phyloP scores from a whole-genome alignment of 2,888 invertebrate species.

The Hirtodrosophila cameraria region DNA sequence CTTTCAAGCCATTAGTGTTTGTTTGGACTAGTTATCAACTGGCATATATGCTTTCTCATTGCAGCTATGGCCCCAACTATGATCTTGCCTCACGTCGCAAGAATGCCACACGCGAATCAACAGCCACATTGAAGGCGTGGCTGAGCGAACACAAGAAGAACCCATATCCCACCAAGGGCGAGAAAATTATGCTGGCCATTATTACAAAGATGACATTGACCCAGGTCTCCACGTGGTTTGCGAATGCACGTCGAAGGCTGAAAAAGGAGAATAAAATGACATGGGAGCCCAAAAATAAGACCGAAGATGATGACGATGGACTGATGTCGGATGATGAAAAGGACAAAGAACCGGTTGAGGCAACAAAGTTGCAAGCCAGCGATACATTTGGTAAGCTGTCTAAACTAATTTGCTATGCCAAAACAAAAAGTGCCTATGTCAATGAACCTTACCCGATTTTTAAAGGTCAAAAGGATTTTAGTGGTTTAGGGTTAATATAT shows the following conservation, averaged over 20 bases:
- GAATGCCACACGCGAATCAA: constrained; percentile 98
- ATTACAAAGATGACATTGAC: constrained; percentile 98
- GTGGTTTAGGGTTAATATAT: not conserved
- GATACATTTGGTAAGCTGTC: constrained; percentile 68
- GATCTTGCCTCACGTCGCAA: constrained; percentile 97
- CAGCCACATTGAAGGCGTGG: constrained; percentile 98
- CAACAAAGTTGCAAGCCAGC: constrained; percentile 86
- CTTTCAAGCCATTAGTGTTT: constrained; percentile 15
- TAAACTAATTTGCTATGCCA: constrained; percentile 30
- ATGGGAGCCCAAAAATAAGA: constrained; percentile 97
- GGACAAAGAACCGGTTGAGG: constrained; percentile 90
- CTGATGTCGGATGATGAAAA: constrained; percentile 94
- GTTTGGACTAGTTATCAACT: too few species aligned
- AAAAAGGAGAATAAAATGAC: constrained; percentile 99
- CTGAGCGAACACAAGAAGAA: constrained; percentile 98
- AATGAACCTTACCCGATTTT: constrained; percentile 28
- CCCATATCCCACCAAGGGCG: constrained; percentile 97
- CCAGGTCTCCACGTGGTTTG: constrained; percentile 98
- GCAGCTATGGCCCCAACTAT: constrained; percentile 95
- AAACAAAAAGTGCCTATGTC: constrained; percentile 14
- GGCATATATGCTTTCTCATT: too few species aligned
- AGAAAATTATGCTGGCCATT: constrained; percentile 97
- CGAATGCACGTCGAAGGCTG: constrained; percentile 95
- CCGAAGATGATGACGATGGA: constrained; percentile 93
- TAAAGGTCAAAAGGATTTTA: constrained; percentile 2